Conservation (phyloP, 2,113 vertebrate genomes). For the Guaruba guarouba region DNA sequence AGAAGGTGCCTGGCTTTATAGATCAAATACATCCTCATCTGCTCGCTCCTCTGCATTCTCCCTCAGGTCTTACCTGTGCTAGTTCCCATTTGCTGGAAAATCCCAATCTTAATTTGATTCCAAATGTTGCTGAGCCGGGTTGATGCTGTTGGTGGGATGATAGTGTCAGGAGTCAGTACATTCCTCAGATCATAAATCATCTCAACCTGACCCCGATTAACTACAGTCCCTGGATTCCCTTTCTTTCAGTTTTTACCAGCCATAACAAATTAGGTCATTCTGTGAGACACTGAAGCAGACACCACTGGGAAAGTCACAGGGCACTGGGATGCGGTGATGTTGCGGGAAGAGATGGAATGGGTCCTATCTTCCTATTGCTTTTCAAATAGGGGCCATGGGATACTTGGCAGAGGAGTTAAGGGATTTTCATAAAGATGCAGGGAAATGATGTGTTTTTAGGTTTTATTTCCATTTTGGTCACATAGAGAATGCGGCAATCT, state of each 20-base stretch:
- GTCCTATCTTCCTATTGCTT: not conserved
- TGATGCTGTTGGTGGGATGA: slow-evolving; percentile 34
- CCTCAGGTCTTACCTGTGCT: not conserved
- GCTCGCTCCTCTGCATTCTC: not conserved
- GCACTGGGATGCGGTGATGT: not conserved
- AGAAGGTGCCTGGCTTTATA: not conserved
- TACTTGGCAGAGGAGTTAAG: not conserved
- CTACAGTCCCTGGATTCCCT: slow-evolving; percentile 60
- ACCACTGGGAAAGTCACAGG: not conserved
- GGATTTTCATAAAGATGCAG: not conserved
- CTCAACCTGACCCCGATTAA: slow-evolving; percentile 60
- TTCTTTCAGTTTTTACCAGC: slow-evolving; percentile 51
- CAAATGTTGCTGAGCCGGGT: not conserved
- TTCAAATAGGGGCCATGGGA: not conserved
- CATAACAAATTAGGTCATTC: slow-evolving; percentile 78
- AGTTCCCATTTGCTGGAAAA: not conserved
- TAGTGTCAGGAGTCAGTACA: slow-evolving; percentile 28
- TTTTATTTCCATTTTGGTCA: not conserved
- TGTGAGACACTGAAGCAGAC: slow-evolving; percentile 47
- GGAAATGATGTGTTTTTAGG: not conserved
- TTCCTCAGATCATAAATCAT: slow-evolving; percentile 73
- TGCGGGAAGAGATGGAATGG: not conserved
- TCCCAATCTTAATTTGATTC: not conserved
- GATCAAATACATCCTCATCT: not conserved
- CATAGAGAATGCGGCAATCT: not conserved